These are phyloP conservation scores for Callocephalon fimbriatum DNA, from an alignment of 2,113 vertebrate genomes.

Conservation along the genomic window DNA sequence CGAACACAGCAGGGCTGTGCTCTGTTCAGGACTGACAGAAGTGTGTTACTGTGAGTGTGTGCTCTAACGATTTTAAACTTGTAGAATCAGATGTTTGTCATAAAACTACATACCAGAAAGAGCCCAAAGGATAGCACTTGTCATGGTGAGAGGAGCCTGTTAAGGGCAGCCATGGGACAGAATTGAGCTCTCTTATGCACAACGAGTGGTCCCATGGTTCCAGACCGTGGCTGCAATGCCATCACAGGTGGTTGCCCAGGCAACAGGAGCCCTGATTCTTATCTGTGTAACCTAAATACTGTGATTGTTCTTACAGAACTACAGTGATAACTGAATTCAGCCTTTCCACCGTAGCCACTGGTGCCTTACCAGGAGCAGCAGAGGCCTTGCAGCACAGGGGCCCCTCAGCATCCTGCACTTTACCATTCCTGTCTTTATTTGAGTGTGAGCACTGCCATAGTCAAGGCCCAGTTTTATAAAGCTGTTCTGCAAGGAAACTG, in stretches of 20 bases:
- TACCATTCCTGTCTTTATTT: not conserved
- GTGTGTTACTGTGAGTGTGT: not conserved
- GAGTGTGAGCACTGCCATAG: not conserved
- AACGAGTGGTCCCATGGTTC: accelerated
- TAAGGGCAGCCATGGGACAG: not conserved
- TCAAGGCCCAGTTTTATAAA: not conserved
- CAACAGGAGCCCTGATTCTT: not conserved
- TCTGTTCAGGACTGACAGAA: not conserved
- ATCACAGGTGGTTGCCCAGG: not conserved
- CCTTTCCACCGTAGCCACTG: not conserved
- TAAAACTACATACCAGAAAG: not conserved
- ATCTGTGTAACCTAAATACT: not conserved
- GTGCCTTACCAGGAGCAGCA: not conserved
- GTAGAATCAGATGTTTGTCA: not conserved
- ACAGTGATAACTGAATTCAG: not conserved
- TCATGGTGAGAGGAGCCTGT: accelerated
- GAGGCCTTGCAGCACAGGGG: not conserved
- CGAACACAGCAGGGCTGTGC: not conserved
- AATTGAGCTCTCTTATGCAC: not conserved
- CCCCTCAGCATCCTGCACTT: not conserved
- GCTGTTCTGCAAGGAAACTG: not conserved
- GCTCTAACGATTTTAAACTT: not conserved
- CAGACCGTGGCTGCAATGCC: not conserved
- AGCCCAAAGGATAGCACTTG: not conserved
- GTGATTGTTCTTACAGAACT: not conserved